Evolutionary conservation across 37 sponge, comb jelly and placozoan genomes (phyloP).

Genomic region (Dysidea cf. avara): DNA sequence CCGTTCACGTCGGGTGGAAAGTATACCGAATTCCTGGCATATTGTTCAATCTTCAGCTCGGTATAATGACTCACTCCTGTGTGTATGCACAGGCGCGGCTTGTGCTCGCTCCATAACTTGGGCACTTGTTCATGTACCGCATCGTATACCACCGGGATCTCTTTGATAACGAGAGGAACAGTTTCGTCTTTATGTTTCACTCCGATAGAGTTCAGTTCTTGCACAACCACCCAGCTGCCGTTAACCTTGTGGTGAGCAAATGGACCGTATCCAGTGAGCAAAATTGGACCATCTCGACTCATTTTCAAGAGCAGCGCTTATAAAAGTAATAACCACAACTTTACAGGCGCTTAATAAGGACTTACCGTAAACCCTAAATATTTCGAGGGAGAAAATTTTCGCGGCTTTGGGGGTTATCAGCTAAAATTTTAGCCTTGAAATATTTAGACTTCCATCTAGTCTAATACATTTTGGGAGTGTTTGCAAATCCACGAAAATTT

Average conservation of each 20-base stretch:
- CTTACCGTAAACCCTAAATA: too few species aligned
- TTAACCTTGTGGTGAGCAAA: slow-evolving; percentile 54
- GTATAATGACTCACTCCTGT: slow-evolving; percentile 56
- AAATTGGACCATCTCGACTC: slow-evolving; percentile 9
- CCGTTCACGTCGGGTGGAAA: slow-evolving; percentile 26
- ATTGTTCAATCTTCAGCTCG: slow-evolving; percentile 39
- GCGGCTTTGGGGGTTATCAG: too few species aligned
- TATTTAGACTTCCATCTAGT: too few species aligned
- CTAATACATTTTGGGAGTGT: too few species aligned
- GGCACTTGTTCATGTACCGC: slow-evolving; percentile 28
- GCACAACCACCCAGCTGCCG: slow-evolving; percentile 75
- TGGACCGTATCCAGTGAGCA: slow-evolving; percentile 76
- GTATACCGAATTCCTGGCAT: slow-evolving; percentile 51
- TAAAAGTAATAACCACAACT: too few species aligned
- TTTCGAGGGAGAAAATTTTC: too few species aligned
- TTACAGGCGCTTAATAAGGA: too few species aligned
- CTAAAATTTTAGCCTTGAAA: too few species aligned
- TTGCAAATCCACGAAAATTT: too few species aligned
- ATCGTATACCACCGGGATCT: slow-evolving; percentile 62
- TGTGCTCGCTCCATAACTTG: slow-evolving; percentile 32
- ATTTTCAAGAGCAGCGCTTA: not conserved
- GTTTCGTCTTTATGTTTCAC: not conserved
- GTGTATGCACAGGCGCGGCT: slow-evolving; percentile 63
- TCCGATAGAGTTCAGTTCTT: slow-evolving; percentile 27
- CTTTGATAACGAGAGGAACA: slow-evolving; percentile 13